Base-by-base conservation (phyloP, 2,113 vertebrate species). In the Platysternon megacephalum region DNA sequence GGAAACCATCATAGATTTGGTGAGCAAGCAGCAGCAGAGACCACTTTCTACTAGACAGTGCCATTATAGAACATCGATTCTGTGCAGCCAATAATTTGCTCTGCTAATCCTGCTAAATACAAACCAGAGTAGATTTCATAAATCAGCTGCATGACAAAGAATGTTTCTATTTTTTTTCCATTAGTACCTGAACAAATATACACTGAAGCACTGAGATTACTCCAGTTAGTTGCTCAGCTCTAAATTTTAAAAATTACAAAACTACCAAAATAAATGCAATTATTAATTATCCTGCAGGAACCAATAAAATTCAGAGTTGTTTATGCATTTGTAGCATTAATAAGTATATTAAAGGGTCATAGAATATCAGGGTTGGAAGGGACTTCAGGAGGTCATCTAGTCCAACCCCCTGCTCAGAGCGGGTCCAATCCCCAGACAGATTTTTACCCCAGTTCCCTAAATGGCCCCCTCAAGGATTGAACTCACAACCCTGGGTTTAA, bases 101-200 rank as follows among this genome's bases (percentile, higher is more conserved):
- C 19, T 26, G 12, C 11, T 39, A 78, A 26, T 32, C 52, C 84
- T 61, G 4, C 39, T 93, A 84, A 85, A 52, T 44, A 48, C 11
- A 55, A 56, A 0, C 0, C 68, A 83, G 22, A 72, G 46, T 8
- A 74, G 17, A 79, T 89, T 88, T 92, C 3, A 1, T 68, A 92
- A 86, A 29, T 35, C 79, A 65, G 78, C 65, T 95, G 78, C 29
- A 35, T 9, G 48, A 42, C 21, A 91, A 89, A 94, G 52, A 84
- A 82, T 19, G 17, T 68, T 35, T 17, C 35, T 35, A n/a, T 68
- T 68, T n/a, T 17, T n/a, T 17, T 8, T 8, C 44, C 32, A 68
- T 68, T 8, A 68, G 16, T n/a, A n/a, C 7, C 35, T 8, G 32
- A 65, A 65, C 61, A n/a, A 65, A 65, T n/a, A 65, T 84, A 91